A percentile compares a stretch with the other conserved stretches of the same genome.
Conservation (phyloP, 2,888 invertebrate species). For the Pyrgus malvae region DNA sequence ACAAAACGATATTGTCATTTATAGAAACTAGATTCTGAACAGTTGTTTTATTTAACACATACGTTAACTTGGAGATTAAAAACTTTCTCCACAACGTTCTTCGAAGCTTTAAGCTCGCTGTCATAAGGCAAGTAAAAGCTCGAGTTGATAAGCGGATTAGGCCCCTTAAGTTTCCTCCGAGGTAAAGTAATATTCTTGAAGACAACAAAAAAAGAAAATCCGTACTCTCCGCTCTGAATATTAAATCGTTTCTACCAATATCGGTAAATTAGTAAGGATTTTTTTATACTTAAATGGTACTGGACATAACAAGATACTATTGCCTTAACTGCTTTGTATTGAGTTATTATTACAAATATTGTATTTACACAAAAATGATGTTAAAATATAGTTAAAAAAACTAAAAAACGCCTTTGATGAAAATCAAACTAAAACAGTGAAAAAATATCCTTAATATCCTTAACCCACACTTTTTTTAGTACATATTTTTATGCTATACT, state of each 20-base stretch:
- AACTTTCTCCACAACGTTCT: conserved; percentile 64
- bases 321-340: background rate
- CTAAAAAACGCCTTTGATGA: no score
- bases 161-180: conserved; percentile 73
- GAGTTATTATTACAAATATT: no score
- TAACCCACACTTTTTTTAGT: no score
- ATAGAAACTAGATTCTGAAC: background rate
- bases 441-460: no score
- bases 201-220: conserved; percentile 61
- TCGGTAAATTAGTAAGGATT: background rate
- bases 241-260: conserved; percentile 51
- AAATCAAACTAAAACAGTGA: background rate
- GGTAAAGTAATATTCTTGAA: conserved; percentile 70
- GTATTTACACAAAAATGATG: no score
- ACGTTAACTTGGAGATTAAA: conserved; percentile 63
- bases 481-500: no score
- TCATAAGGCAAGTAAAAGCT: conserved; percentile 75
- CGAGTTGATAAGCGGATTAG: conserved; percentile 75
- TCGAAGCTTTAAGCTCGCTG: conserved; percentile 65
- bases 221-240: conserved; percentile 55
- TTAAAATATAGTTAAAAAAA: no score
- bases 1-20: no score
- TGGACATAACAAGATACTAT: no score
- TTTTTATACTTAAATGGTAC: no score
- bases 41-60: conserved; percentile 36